Evolutionary conservation across 2,888 invertebrate species (phyloP).

Genomic region (Eudasyphora cyanicolor): DNA sequence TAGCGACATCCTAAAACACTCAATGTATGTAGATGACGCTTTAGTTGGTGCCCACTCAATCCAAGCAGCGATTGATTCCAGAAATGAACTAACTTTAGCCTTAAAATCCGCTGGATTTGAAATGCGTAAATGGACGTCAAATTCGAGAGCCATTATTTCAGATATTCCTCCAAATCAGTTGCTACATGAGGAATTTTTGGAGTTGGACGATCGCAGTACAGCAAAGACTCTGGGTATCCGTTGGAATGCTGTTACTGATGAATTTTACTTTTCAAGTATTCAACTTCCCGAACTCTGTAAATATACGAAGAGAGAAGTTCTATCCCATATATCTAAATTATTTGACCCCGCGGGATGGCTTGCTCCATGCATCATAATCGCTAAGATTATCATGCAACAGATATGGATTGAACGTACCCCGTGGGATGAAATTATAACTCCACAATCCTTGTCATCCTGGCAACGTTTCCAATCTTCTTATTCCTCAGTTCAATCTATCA

Average conservation of each 20-base stretch:
- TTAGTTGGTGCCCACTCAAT: constrained; percentile 48
- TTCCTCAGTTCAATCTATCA: not conserved
- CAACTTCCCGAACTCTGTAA: no score
- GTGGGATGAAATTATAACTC: not conserved
- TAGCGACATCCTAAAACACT: constrained; percentile 21
- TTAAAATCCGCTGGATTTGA: constrained; percentile 33
- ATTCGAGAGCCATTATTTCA: constrained; percentile 17
- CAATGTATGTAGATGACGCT: constrained; percentile 58
- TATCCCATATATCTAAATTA: constrained; percentile 46
- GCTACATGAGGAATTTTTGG: constrained; percentile 2
- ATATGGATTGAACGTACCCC: constrained; percentile 9
- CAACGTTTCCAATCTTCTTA: not conserved
- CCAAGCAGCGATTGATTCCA: constrained; percentile 4
- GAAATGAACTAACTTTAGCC: constrained; percentile 9
- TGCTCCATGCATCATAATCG: not conserved
- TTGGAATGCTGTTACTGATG: constrained; percentile 41
- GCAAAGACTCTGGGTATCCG: constrained; percentile 45
- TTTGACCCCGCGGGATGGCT: constrained; percentile 57
- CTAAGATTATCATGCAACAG: not conserved
- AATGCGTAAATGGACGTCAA: constrained; percentile 35
- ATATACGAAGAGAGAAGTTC: constrained; percentile 45
- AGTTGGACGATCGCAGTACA: not conserved
- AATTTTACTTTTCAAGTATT: not conserved
- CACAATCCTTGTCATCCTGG: not conserved
- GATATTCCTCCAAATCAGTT: constrained; percentile 11